Evolutionary conservation across 2,888 invertebrate species (phyloP), one percentile per base, ranked within the genome.

Genomic region (Sceliomorpha sp.): DNA sequence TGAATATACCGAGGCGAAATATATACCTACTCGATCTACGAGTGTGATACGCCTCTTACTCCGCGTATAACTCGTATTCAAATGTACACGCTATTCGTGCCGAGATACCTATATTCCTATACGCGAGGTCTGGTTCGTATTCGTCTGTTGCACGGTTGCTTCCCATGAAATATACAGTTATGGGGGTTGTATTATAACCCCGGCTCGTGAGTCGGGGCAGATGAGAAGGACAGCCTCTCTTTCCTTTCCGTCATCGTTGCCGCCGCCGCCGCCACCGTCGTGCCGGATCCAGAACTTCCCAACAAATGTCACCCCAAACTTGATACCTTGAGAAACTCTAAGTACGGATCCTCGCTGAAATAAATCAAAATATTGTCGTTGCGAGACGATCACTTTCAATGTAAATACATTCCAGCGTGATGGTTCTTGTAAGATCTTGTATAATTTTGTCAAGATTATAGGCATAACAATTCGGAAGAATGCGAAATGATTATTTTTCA

Each of bases 121-220:
- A 8, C 8, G 29, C 48, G 45, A 50, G 9, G 4, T 56, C 56
- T 62, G 45, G 62, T 62, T 68, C 62, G 68, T 58, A 58, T 62
- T 56, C 68, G 62, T 56, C 45, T 58, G 73, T 74, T 76, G 78
- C 69, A 73, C 74, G 75, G 69, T 69, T 76, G 72, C 69, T 74
- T 51, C 45, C 77, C 76, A 74, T 77, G 80, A 80, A 79, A 78
- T 80, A 78, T 79, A 79, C 79, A 80, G 77, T 75, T 76, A 73
- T 70, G 73, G 70, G 56, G 68, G 73, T 70, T 73, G 73, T 72
- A 78, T 78, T 76, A 77, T 75, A 76, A 76, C 70, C 72, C 71
- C 64, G 73, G 59, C 56, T 50, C 55, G 50, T 42, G 59, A 55
- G 66, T 53, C 40, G 44, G 68, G 62, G 58, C 48, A 70, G 67